Percentiles rank a stretch among this genome's conserved stretches.
These are phyloP conservation scores for Cyphomyrmex costatus DNA, from an alignment of 1,140 invertebrate species.

Conservation along the genomic window DNA sequence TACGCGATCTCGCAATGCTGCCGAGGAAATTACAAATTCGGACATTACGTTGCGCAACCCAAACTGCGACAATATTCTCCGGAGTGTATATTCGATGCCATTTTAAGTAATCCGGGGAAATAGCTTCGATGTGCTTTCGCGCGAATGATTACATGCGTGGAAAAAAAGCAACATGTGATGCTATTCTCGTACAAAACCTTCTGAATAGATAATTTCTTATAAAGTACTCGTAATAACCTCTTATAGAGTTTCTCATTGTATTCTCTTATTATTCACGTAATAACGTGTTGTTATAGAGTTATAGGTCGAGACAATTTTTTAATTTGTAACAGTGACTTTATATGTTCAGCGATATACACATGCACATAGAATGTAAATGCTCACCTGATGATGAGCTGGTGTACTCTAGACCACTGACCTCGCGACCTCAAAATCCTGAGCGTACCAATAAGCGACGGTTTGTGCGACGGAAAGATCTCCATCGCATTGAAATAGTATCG, in stretches of 20 bases:
- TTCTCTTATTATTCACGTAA: background rate
- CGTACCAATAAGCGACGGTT: slow-evolving; percentile 87
- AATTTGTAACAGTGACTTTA: background rate
- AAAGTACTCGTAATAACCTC: no score
- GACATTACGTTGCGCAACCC: slow-evolving; percentile 27
- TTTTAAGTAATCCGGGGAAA: slow-evolving; percentile 38
- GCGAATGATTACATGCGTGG: slow-evolving; percentile 22
- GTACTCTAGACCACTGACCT: slow-evolving; percentile 89
- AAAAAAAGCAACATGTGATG: background rate
- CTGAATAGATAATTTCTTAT: background rate
- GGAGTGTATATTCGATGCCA: slow-evolving; percentile 35
- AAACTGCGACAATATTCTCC: background rate
- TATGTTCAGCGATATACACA: background rate
- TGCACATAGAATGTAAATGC: slow-evolving; percentile 2
- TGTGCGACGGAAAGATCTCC: slow-evolving; percentile 85
- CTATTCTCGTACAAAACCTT: background rate
- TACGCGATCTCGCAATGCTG: slow-evolving; percentile 10
- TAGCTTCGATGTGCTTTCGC: background rate
- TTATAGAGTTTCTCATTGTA: no score
- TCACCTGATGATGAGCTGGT: slow-evolving; percentile 90
- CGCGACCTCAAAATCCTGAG: slow-evolving; percentile 88
- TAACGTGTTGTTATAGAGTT: background rate
- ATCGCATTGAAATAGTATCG: slow-evolving; percentile 89
- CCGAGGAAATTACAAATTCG: slow-evolving; percentile 46
- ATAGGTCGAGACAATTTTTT: background rate